Evolutionary conservation across 1,140 invertebrate genomes (phyloP).

Genomic region (Pinna nobilis): DNA sequence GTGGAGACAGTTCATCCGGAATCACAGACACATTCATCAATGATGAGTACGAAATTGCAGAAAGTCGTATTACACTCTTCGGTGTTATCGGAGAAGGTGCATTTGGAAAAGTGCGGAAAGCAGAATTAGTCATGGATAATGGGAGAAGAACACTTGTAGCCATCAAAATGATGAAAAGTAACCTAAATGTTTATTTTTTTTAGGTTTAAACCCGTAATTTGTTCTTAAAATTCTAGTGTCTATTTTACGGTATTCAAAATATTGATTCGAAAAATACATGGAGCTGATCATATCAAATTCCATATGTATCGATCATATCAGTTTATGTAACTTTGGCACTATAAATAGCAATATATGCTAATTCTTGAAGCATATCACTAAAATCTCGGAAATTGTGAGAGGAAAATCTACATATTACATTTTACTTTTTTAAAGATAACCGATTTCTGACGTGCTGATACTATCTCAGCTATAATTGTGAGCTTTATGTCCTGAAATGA

Average conservation of each 20-base stretch:
- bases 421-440: too few species aligned
- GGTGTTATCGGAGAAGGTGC: conserved; percentile 87
- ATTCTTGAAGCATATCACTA: too few species aligned
- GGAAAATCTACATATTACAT: too few species aligned
- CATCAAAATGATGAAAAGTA: conserved; percentile 98
- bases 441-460: background rate
- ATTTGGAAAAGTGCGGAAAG: conserved; percentile 94
- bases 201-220: too few species aligned
- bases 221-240: too few species aligned
- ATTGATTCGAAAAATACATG: too few species aligned
- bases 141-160: conserved; percentile 82
- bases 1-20: conserved; percentile 2
- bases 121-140: conserved; percentile 72
- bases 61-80: conserved; percentile 46
- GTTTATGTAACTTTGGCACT: background rate
- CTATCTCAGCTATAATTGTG: background rate
- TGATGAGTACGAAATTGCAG: conserved; percentile 58
- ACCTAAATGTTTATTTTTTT: background rate
- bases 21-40: conserved; percentile 26
- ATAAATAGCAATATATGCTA: background rate
- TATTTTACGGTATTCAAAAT: too few species aligned
- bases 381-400: too few species aligned
- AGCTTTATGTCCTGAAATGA: background rate
- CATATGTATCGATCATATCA: background rate
- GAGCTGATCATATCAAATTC: background rate